Percentiles rank a stretch among this genome's conserved stretches.
These are phyloP conservation scores for Teleogryllus oceanicus DNA, from an alignment of 2,888 invertebrate species.

Conservation along the genomic window DNA sequence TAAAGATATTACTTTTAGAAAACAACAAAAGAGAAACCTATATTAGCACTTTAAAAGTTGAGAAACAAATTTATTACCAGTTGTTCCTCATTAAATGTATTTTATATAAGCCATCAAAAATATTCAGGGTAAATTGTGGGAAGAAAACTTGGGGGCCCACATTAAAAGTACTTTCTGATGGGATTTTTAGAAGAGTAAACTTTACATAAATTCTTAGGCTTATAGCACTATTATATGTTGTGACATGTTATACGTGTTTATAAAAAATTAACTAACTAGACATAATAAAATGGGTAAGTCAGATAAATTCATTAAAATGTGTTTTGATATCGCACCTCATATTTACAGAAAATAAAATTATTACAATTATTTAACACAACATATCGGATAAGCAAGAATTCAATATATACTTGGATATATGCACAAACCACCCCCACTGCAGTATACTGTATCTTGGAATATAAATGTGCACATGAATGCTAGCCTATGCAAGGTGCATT, in stretches of 20 bases:
- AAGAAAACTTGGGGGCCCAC: slow-evolving; percentile 34
- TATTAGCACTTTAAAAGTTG: slow-evolving; percentile 31
- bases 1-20: slow-evolving; percentile 35
- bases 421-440: slow-evolving; percentile 9
- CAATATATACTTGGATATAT: slow-evolving; percentile 1
- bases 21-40: slow-evolving; percentile 34
- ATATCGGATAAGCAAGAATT: neutral
- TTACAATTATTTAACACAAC: neutral
- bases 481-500: neutral
- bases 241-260: slow-evolving; percentile 26
- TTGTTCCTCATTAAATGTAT: neutral
- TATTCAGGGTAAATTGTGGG: slow-evolving; percentile 23
- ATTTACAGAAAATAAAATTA: slow-evolving; percentile 9
- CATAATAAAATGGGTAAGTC: slow-evolving; percentile 23
- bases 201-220: slow-evolving; percentile 32
- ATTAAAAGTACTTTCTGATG: slow-evolving; percentile 24
- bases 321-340: neutral
- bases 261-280: slow-evolving; percentile 23
- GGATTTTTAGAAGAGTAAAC: slow-evolving; percentile 21
- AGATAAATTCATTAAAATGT: neutral
- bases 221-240: slow-evolving; percentile 31
- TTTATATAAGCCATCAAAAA: slow-evolving; percentile 28
- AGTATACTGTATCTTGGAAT: neutral
- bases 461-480: neutral
- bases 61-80: slow-evolving; percentile 29